Percentiles rank a stretch among this genome's conserved stretches.
These are phyloP conservation scores for Aix galericulata DNA, from an alignment of 2,113 vertebrate species.

Conservation along the genomic window DNA sequence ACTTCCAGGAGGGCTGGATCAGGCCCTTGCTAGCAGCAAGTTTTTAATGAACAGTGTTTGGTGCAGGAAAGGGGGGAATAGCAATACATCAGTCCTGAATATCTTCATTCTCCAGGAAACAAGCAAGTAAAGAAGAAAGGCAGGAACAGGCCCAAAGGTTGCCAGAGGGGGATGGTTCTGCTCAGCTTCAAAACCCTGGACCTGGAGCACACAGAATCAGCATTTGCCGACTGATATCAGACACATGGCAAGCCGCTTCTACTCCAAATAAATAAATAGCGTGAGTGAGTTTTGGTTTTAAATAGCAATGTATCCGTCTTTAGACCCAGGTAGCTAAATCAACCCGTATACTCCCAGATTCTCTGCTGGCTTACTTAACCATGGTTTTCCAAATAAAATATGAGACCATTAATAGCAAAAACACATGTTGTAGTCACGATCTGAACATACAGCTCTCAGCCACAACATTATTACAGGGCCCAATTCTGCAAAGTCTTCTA, in stretches of 20 bases:
- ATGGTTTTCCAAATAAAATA: background rate
- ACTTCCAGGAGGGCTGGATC: conserved; percentile 56
- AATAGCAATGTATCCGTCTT: background rate
- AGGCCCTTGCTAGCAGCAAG: conserved; percentile 56
- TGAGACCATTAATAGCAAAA: background rate
- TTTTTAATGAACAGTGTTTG: conserved; percentile 54
- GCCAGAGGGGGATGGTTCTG: conserved; percentile 24
- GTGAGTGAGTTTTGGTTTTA: background rate
- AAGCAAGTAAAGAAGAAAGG: background rate
- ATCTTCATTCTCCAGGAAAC: conserved; percentile 1
- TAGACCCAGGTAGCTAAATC: background rate
- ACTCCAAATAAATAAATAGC: background rate
- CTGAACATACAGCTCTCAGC: background rate
- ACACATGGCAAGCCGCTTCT: background rate
- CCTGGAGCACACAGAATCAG: background rate
- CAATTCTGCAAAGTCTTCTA: background rate
- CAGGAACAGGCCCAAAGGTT: conserved; percentile 11
- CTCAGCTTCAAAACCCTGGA: background rate
- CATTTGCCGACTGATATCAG: rapidly evolving
- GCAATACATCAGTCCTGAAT: conserved; percentile 13
- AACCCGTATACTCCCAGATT: background rate
- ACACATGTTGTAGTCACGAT: background rate
- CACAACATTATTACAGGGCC: background rate
- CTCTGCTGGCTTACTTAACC: background rate
- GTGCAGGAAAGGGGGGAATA: background rate